Evolutionary conservation across 2,888 invertebrate species (phyloP).

Genomic region (Pyrochroa serraticornis): DNA sequence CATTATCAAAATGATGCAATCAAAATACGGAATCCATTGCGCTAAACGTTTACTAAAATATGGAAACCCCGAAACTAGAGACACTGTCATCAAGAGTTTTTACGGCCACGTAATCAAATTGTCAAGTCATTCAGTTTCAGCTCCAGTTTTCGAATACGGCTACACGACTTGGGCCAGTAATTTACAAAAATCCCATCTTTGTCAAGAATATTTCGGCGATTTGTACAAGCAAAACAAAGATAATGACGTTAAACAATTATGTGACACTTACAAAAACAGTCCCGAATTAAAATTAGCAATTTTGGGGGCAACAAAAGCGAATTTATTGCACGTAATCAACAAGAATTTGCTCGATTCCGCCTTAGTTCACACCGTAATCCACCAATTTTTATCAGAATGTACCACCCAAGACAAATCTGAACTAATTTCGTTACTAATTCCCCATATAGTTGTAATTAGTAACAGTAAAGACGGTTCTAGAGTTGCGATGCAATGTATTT

Average conservation of each 20-base stretch:
- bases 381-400: slow-evolving; percentile 81
- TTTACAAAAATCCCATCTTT: slow-evolving; percentile 75
- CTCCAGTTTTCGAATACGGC: slow-evolving; percentile 81
- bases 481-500: slow-evolving; percentile 83
- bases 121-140: slow-evolving; percentile 75
- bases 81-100: slow-evolving; percentile 70
- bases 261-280: slow-evolving; percentile 72
- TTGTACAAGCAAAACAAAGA: slow-evolving; percentile 80
- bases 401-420: slow-evolving; percentile 73
- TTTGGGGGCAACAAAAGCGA: slow-evolving; percentile 73
- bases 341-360: slow-evolving; percentile 71
- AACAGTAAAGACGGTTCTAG: slow-evolving; percentile 84
- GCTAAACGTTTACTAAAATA: slow-evolving; percentile 83
- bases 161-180: slow-evolving; percentile 82
- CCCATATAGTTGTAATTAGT: slow-evolving; percentile 69
- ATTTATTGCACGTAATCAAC: slow-evolving; percentile 73
- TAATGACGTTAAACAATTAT: slow-evolving; percentile 70
- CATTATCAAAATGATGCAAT: slow-evolving; percentile 70
- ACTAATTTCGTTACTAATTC: slow-evolving; percentile 73
- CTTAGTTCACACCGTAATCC: slow-evolving; percentile 80
- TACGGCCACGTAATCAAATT: slow-evolving; percentile 80
- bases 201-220: slow-evolving; percentile 93
- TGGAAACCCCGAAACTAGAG: slow-evolving; percentile 71
- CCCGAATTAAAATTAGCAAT: slow-evolving; percentile 75
- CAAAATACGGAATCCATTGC: slow-evolving; percentile 79